Evolutionary conservation across 1,140 invertebrate species (phyloP), one percentile per base, ranked within the genome.

Genomic region (Drosophila orena): DNA sequence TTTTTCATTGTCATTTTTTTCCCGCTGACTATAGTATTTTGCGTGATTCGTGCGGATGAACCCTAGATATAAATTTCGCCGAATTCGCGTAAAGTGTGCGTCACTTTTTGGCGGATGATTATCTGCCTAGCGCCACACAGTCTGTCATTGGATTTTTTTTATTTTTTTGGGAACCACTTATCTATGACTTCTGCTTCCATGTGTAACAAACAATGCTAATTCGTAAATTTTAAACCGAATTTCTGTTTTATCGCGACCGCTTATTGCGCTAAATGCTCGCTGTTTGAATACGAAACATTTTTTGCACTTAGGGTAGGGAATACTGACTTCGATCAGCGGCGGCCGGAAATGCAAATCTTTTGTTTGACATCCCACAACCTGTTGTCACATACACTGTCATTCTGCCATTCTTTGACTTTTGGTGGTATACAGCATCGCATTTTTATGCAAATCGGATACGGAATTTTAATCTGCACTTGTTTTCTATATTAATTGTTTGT

Each of bases 401-500:
- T n/a, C 56, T 70, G 34, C 24, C 12, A 46, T 46, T 46, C 14
- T 14, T n/a, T 15, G n/a, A 8, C 15, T 30, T 50, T 53, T 17
- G 17, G 17, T 17, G 43, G 34, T 27, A 34, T 24, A 49, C n/a
- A 37, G 30, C 3, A 40, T 14, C 14, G 4, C 22, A 47, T 74
- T 54, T 50, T 30, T 74, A 70, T 70, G 47, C 49, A 75, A 54
- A 42, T 56, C 43, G 40, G 47, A 69, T 60, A 27, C 42, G 46
- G 40, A 56, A 62, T 69, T 55, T 30, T 27, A 56, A 44, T 46
- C n/a, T 56, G 17, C 17, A 35, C 24, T 40, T 27, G 47, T 14
- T 49, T 49, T 46, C 43, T n/a, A 47, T 53, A 76, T 54, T 75
- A 68, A 76, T 76, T 56, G 34, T 50, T 14, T 50, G 24, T 5